These are phyloP conservation scores for Phyllostomus hastatus DNA, from an alignment of 2,113 vertebrate species.

Conservation along the genomic window DNA sequence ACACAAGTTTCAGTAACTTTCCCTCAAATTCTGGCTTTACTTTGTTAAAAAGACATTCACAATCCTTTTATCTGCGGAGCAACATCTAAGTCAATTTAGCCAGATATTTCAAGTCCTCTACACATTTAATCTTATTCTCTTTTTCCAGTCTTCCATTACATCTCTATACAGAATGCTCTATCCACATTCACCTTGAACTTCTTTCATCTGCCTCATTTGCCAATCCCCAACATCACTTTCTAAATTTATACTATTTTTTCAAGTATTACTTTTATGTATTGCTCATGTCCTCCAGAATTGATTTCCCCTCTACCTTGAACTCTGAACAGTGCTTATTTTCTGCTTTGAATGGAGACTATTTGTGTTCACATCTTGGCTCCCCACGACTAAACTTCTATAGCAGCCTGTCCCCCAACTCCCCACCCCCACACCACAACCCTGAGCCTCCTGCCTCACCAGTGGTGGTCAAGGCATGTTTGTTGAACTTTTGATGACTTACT, in stretches of 20 bases:
- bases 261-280: background rate
- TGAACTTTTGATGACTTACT: conserved; percentile 67
- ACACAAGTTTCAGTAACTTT: background rate
- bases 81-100: background rate
- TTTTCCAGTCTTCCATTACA: background rate
- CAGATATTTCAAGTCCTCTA: background rate
- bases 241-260: background rate
- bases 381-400: background rate
- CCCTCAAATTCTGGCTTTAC: background rate
- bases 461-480: conserved; percentile 14
- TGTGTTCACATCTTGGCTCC: background rate
- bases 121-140: background rate
- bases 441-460: conserved; percentile 26
- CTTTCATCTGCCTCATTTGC: background rate
- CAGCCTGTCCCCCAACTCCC: background rate
- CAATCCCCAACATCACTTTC: background rate
- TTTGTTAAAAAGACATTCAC: background rate
- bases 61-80: background rate
- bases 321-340: background rate
- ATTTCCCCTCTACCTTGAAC: background rate
- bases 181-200: background rate
- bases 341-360: background rate
- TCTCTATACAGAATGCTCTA: background rate
- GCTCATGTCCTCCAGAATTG: background rate
- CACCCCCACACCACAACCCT: background rate